Conservation (phyloP, 1,140 invertebrate genomes). For the Homarus americanus region DNA sequence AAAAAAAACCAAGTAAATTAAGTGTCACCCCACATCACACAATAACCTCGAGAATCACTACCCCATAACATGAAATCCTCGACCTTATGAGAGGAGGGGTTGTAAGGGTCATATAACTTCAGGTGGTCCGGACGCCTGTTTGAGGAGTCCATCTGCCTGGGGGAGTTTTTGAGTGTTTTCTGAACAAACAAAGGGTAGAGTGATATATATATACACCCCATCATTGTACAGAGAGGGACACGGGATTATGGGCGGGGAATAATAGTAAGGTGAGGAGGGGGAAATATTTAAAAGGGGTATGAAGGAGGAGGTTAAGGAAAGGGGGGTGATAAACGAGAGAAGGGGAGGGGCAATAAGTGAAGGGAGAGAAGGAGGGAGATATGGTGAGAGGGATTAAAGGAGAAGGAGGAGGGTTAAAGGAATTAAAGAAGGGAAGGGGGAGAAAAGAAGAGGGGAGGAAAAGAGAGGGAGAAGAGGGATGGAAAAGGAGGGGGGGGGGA, state of each 20-base stretch:
- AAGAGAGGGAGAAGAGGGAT: no score
- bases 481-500: no score
- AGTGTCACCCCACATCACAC: background rate
- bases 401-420: background rate
- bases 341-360: background rate
- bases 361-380: background rate
- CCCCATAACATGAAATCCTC: background rate
- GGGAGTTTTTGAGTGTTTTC: background rate
- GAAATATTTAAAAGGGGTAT: background rate
- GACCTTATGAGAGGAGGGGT: background rate
- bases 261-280: background rate
- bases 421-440: no score
- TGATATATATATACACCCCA: no score
- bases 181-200: conserved; percentile 7
- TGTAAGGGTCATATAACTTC: background rate
- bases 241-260: background rate
- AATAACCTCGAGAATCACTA: background rate
- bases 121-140: background rate
- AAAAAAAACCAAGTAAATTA: no score
- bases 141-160: background rate
- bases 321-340: no score
- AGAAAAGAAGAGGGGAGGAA: no score
- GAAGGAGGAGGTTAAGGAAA: background rate
- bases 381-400: background rate
- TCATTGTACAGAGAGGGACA: background rate